These are phyloP conservation scores for Petrosia ficiformis DNA, from an alignment of 37 sponge, comb jelly and placozoan genomes.

Conservation along the genomic window DNA sequence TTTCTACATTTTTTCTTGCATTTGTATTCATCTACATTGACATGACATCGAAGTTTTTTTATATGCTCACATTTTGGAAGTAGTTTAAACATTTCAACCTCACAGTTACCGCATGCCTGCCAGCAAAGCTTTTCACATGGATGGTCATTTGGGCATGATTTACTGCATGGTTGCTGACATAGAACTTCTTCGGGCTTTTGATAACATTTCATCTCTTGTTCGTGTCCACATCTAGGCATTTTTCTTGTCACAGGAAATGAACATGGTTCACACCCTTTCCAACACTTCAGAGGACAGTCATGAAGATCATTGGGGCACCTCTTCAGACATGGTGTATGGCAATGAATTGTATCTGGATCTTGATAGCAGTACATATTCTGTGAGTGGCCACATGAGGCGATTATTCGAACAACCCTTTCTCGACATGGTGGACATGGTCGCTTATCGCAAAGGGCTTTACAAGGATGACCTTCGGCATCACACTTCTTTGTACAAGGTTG, in stretches of 20 bases:
- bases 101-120: constrained; percentile 10
- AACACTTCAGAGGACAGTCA: constrained; percentile 22
- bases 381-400: constrained; percentile 52
- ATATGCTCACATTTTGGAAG: constrained; percentile 47
- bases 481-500: constrained; percentile 42
- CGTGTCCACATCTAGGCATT: constrained; percentile 50
- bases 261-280: constrained; percentile 24
- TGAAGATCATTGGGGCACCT: constrained; percentile 39
- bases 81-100: too few relatives aligned
- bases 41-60: constrained; percentile 1
- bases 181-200: constrained; percentile 2
- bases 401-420: constrained; percentile 12
- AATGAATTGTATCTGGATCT: constrained; percentile 19
- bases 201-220: constrained; percentile 8
- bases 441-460: constrained; percentile 15
- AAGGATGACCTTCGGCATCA: constrained; percentile 29
- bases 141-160: too few relatives aligned
- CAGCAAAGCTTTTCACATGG: constrained; percentile 7
- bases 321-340: constrained; percentile 31
- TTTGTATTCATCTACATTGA: not conserved
- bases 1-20: not conserved
- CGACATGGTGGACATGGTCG: constrained; percentile 30
- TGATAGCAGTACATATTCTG: constrained; percentile 39
- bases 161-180: too few relatives aligned
- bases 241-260: constrained; percentile 6